Conservation (phyloP, 2,113 vertebrate genomes). For the Thamnaconus septentrionalis region DNA sequence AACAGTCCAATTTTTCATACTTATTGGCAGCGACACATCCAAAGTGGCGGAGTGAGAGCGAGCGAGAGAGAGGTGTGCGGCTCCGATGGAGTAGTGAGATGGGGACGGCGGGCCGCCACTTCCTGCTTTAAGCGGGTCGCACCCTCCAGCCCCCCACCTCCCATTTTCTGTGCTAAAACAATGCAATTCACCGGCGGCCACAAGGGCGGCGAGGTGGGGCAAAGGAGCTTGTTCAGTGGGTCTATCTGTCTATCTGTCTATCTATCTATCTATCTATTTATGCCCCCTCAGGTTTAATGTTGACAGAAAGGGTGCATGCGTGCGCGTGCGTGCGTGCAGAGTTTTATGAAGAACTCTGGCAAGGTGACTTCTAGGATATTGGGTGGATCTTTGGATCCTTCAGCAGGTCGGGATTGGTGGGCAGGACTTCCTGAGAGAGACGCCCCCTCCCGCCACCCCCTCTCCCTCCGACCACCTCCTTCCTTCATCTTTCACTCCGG, state of each 20-base stretch:
- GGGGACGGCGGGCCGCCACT: no score
- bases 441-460: not conserved
- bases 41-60: slow-evolving; percentile 63
- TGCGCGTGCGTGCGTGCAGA: not conserved
- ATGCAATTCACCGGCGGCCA: slow-evolving; percentile 49
- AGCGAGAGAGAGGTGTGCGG: slow-evolving; percentile 25
- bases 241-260: no score
- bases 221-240: no score
- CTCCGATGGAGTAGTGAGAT: slow-evolving; percentile 30
- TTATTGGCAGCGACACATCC: slow-evolving; percentile 87
- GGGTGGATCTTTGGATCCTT: slow-evolving; percentile 5
- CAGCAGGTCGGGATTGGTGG: slow-evolving; percentile 6
- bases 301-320: no score
- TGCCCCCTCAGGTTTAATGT: no score
- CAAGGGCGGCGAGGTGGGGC: slow-evolving; percentile 8
- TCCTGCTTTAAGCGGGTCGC: no score
- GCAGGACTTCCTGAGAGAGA: slow-evolving; percentile 8
- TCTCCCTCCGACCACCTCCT: slow-evolving; percentile 10
- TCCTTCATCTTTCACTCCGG: slow-evolving; percentile 25
- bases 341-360: slow-evolving; percentile 29
- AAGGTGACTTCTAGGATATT: slow-evolving; percentile 51
- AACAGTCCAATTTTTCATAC: slow-evolving; percentile 86
- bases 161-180: slow-evolving; percentile 56
- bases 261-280: no score
- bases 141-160: not conserved